Conservation (phyloP, 2,797 vertebrate species). For the Falco biarmicus region DNA sequence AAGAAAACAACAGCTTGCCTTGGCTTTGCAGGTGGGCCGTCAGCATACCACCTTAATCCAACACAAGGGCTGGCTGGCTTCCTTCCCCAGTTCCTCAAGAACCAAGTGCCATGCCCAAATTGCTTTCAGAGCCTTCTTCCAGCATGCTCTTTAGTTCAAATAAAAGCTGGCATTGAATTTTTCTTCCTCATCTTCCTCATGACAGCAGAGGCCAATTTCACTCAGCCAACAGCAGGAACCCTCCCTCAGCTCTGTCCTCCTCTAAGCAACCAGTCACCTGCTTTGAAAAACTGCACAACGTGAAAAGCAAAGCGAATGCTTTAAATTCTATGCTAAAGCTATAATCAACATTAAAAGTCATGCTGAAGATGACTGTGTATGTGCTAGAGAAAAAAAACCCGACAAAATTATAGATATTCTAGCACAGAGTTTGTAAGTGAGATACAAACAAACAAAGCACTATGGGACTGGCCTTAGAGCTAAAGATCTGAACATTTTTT, state of each 20-base stretch:
- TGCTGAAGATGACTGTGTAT: not conserved
- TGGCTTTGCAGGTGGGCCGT: not conserved
- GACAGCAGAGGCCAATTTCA: not conserved
- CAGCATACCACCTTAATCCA: not conserved
- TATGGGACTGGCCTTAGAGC: not conserved
- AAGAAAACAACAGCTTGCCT: not conserved
- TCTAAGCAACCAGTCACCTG: not conserved
- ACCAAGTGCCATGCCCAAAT: not conserved
- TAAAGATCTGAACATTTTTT: not conserved
- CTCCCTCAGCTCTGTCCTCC: not conserved
- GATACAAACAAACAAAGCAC: not conserved
- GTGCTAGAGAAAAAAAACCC: not conserved
- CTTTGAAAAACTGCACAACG: not conserved
- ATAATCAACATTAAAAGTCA: not conserved
- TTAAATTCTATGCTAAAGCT: not conserved
- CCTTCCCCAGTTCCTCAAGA: not conserved
- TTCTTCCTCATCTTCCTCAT: not conserved
- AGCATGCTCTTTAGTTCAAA: not conserved
- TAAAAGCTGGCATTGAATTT: not conserved
- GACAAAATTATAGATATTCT: not conserved
- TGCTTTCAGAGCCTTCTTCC: not conserved
- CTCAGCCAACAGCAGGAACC: not conserved
- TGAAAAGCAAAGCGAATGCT: not conserved
- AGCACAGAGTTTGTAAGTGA: not conserved
- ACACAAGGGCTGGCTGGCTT: not conserved